phyloP scores from a whole-genome alignment of 2,797 vertebrate genomes.

The Parambassis ranga region DNA sequence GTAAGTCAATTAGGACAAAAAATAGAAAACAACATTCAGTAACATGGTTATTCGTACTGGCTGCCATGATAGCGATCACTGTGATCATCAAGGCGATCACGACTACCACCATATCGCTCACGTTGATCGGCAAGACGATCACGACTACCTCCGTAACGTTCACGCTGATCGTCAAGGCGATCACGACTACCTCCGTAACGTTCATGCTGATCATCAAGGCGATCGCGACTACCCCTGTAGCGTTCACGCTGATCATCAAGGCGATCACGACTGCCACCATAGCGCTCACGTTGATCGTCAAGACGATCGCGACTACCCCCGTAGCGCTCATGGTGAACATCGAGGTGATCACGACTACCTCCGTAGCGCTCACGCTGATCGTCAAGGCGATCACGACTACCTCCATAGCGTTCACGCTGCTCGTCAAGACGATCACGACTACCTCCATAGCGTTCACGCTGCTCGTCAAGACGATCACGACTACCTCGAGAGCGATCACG shows the following conservation, averaged over 20 bases:
- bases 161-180: constrained; percentile 21
- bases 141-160: neutral
- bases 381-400: constrained; percentile 21
- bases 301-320: constrained; percentile 37
- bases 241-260: neutral
- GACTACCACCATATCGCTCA: neutral
- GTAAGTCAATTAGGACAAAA: too few species aligned
- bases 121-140: constrained; percentile 21
- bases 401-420: neutral
- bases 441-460: neutral
- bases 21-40: too few species aligned
- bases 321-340: too few species aligned
- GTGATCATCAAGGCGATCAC: constrained; percentile 12
- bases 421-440: constrained; percentile 27
- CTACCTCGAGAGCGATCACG: constrained; percentile 19
- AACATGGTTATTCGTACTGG: too few species aligned
- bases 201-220: neutral
- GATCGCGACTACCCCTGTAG: neutral
- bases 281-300: neutral
- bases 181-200: constrained; percentile 27
- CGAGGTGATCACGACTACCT: constrained; percentile 29
- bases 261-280: constrained; percentile 14
- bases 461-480: constrained; percentile 31
- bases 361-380: neutral
- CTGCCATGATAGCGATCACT: constrained; percentile 2